Evolutionary conservation across 1,140 invertebrate species (phyloP), one percentile per base, ranked within the genome.

Genomic region (Lordiphosa collinella): DNA sequence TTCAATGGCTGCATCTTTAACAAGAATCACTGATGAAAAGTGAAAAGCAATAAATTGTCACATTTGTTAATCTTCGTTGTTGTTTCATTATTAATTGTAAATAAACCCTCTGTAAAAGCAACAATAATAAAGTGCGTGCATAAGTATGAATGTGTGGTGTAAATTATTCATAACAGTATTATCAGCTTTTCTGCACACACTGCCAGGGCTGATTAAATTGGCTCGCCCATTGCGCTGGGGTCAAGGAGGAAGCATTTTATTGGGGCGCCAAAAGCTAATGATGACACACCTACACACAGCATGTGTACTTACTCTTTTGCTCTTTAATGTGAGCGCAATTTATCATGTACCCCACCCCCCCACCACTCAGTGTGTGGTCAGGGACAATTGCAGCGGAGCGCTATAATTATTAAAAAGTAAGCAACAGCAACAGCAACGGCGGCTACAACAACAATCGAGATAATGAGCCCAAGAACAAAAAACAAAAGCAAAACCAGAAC

Each of bases 121-220:
- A 65, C 55, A 68, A 73, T 58, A 72, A 72, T 56, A 61, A 73
- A 48, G 44, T 56, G 41, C 16, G 34, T 37, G 25, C 10, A 35
- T 44, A 6, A 25, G 35, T 36, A 4, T 38, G 32, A 11, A 46
- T 3, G 37, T 22, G 53, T 67, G 35, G 32, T 71, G 71, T 69
- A 73, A 78, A 84, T 82, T 84, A 84, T 82, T 78, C 78, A 82
- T 73, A 84, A 84, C 62, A 59, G 76, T 68, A 72, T 82, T 84
- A 82, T 82, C 78, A 76, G 76, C 67, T 72, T 82, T 78, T 58
- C 71, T 56, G 63, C 68, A 47, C 68, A 47, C 63, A 38, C 55
- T 52, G 56, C 52, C 67, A 57, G 58, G 58, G 34, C 78, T 82
- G 78, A 82, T 84, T 82, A 84, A 84, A 82, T 82, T 76, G 64